Percentiles rank a stretch among this genome's conserved stretches.
These are phyloP conservation scores for Glossophaga mutica DNA, from an alignment of 2,797 vertebrate genomes.

Conservation along the genomic window DNA sequence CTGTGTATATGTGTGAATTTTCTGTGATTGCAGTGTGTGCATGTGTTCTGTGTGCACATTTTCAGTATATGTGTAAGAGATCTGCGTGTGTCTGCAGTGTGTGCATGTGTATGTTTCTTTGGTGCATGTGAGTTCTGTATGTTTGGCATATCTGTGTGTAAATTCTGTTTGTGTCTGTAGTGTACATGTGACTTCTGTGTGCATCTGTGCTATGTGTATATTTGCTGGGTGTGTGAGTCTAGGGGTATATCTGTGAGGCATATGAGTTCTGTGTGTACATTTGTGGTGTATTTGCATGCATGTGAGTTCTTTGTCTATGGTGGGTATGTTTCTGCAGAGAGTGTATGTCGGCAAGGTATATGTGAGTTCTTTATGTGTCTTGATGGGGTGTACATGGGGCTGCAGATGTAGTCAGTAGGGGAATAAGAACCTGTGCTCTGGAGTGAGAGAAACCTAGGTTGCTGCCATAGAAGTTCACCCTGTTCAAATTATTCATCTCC, in stretches of 20 bases:
- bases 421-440: neutral
- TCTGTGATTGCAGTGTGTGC: neutral
- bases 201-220: neutral
- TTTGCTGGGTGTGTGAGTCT: neutral
- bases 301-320: neutral
- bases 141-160: neutral
- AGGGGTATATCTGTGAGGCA: fast-evolving
- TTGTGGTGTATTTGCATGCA: neutral
- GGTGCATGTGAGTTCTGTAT: neutral
- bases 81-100: neutral
- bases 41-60: neutral
- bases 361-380: neutral
- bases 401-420: neutral
- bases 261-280: neutral
- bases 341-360: neutral
- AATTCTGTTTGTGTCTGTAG: neutral
- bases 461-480: neutral
- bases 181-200: neutral
- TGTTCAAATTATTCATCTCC: neutral
- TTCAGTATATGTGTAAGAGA: neutral
- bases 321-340: neutral
- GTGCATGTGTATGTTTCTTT: neutral
- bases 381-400: neutral
- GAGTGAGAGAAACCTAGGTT: neutral
- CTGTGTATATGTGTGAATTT: neutral